Evolutionary conservation across 2,888 invertebrate genomes (phyloP), one percentile per base, ranked within the genome.

Genomic region (Notodonta ziczac): DNA sequence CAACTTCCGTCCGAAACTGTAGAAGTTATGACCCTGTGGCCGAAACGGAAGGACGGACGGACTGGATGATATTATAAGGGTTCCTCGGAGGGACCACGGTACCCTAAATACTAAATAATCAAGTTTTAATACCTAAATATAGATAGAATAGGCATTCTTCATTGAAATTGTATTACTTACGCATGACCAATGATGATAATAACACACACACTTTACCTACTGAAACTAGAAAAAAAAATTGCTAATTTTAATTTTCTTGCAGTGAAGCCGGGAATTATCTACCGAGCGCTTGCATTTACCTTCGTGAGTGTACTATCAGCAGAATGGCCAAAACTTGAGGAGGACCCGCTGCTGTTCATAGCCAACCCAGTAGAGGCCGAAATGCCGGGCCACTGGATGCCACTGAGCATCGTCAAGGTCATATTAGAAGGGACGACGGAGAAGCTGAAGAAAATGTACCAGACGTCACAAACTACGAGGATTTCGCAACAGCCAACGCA

Each of bases 341-440:
- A 65, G 8, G 76, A 77, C 35, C 70, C 65, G 5, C 59, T 77
- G 35, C 59, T 87, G 2, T 89, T 83, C 61, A 83, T 89, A 14
- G 86, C 84, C 0, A 89, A 89, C 56, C 89, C 89, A 0, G 76
- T 89, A 0, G 89, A 89, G 70, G 81, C 88, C 0, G 72, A 83
- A 4, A 78, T 88, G 82, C 89, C 89, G 0, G 85, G 88, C 0
- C 89, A 89, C 58, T 89, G 89, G 88, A 73, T 89, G 46, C 89
- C 89, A 0, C 59, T 82, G 4, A 88, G 88, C 65, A 74, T 89
- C 5, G 63, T 88, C 6, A 89, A 87, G 68, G 67, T 73, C 0
- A 82, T 83, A n/a, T 68, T 85, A 4, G 75, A 70, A 40, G 77
- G 78, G 4, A 67, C 73, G 7, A 50, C 50, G 1, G 13, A 56